Percentiles rank a stretch among this genome's conserved stretches.
phyloP scores from a whole-genome alignment of 2,797 vertebrate genomes.

The Ficedula albicollis region DNA sequence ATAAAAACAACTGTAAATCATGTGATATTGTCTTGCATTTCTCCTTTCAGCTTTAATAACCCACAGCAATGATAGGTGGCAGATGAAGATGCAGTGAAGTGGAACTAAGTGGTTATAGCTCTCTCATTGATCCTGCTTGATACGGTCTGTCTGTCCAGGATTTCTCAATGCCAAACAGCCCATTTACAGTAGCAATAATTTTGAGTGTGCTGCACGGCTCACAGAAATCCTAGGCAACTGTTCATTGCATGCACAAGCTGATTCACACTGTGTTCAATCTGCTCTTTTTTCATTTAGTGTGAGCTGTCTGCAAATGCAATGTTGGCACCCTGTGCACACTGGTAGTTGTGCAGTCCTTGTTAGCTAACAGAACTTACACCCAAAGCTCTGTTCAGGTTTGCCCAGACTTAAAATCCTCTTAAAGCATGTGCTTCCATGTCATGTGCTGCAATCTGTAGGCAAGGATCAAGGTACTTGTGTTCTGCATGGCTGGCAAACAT shows the following conservation, averaged over 20 bases:
- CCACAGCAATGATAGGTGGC: neutral
- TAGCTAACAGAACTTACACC: fast-evolving
- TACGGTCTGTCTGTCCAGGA: neutral
- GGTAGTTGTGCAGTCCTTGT: neutral
- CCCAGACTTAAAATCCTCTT: neutral
- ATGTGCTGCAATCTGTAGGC: neutral
- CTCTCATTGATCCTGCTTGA: neutral
- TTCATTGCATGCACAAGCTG: neutral
- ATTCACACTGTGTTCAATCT: neutral
- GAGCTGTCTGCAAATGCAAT: neutral
- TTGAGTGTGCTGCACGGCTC: neutral
- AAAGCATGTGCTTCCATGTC: neutral
- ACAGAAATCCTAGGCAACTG: neutral
- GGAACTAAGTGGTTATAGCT: neutral
- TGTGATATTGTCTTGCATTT: neutral
- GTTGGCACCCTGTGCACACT: neutral
- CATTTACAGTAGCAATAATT: neutral
- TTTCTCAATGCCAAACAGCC: neutral
- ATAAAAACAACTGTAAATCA: neutral
- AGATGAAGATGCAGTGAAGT: neutral
- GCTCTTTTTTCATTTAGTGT: neutral
- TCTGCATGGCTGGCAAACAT: neutral
- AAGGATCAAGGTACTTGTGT: neutral
- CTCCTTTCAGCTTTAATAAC: neutral
- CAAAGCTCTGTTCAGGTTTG: neutral